These are phyloP conservation scores for Tineola bisselliella DNA, from an alignment of 2,888 invertebrate species.

Conservation along the genomic window DNA sequence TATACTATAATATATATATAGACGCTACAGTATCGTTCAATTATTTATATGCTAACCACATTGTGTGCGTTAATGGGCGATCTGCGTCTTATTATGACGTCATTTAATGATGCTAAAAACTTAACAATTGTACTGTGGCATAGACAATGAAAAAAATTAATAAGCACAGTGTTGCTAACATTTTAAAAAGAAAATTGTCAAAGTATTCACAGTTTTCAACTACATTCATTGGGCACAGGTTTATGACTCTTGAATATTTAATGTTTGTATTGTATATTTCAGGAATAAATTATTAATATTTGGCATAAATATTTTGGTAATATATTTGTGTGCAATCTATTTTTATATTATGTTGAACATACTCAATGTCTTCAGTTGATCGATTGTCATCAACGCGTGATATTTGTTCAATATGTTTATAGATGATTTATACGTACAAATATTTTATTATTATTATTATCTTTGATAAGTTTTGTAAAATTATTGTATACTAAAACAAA, in stretches of 20 bases:
- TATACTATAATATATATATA: not conserved
- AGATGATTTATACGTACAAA: conserved; percentile 16
- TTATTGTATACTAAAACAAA: conserved; percentile 24
- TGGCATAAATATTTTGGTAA: conserved; percentile 47
- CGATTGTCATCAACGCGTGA: conserved; percentile 25
- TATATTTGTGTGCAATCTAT: conserved; percentile 58
- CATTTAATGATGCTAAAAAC: not conserved
- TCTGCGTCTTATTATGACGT: not conserved
- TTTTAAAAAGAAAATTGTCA: too few relatives aligned
- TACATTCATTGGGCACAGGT: not conserved
- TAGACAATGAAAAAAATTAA: not conserved
- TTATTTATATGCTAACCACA: not conserved
- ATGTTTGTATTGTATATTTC: not conserved
- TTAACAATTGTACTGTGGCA: not conserved
- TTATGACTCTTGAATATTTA: not conserved
- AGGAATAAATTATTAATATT: not conserved
- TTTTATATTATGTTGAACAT: conserved; percentile 36
- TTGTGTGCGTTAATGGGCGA: not conserved
- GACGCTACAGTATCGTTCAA: not conserved
- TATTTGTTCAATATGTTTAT: conserved; percentile 53
- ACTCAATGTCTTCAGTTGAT: conserved; percentile 27
- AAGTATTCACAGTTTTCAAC: not conserved
- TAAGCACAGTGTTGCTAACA: too few relatives aligned
- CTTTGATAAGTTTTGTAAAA: conserved; percentile 57
- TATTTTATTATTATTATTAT: conserved; percentile 23